Evolutionary conservation across 2,797 vertebrate genomes (phyloP).

Genomic region (Petrocephalus schoutedeni): DNA sequence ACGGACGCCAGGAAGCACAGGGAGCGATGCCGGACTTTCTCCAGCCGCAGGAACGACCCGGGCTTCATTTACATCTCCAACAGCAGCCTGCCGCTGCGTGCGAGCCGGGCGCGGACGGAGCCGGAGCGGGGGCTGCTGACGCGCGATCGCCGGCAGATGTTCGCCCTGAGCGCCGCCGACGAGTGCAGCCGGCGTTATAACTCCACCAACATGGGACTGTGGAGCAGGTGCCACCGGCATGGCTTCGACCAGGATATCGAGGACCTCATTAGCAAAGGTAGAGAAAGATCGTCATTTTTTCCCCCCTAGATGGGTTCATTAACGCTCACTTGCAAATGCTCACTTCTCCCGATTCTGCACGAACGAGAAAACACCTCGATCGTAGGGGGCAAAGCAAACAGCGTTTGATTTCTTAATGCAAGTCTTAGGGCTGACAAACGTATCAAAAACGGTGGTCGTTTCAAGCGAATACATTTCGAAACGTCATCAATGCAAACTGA

Average conservation of each 20-base stretch:
- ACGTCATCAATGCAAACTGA: background rate
- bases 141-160: conserved; percentile 74
- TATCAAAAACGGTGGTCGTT: background rate
- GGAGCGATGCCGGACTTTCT: conserved; percentile 77
- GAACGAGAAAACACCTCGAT: background rate
- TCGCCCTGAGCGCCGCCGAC: conserved; percentile 72
- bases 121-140: conserved; percentile 71
- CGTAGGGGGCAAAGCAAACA: background rate
- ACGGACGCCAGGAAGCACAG: conserved; percentile 80
- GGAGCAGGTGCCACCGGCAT: conserved; percentile 75
- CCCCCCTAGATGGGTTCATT: background rate
- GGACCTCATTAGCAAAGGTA: conserved; percentile 78
- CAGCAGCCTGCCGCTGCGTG: conserved; percentile 79
- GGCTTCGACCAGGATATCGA: conserved; percentile 77
- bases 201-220: conserved; percentile 80
- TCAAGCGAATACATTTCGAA: background rate
- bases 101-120: conserved; percentile 69
- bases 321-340: background rate
- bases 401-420: background rate
- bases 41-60: conserved; percentile 73
- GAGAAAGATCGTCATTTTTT: background rate
- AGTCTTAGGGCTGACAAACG: background rate
- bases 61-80: conserved; percentile 85
- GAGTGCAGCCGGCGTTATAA: conserved; percentile 81
- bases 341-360: background rate